Base-by-base conservation (phyloP, 2,888 invertebrate species). In the Drosophila mulleri region DNA sequence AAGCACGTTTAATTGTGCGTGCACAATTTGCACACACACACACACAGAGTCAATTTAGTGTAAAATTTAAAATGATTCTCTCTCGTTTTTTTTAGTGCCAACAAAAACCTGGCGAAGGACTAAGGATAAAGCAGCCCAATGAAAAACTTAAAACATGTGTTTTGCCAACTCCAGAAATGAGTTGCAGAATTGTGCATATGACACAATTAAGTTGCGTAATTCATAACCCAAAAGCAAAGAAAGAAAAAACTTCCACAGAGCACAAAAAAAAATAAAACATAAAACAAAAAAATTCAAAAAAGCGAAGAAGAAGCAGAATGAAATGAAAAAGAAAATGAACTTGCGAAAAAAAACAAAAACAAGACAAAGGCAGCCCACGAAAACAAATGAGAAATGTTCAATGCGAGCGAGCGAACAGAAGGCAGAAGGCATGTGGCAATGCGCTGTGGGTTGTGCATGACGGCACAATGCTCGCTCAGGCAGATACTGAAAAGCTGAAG, bases 1-100 rank as follows among this genome's bases (percentile, higher is more conserved):
- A 53, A 71, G 52, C 77, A 72, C 75, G 72, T 74, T 90, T 85
- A 85, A 85, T 85, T 90, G 89, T 86, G 90, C 89, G 86, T 85
- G 78, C 82, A 63, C 82, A 76, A 81, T 86, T 79, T 78, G 65
- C 70, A 60, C 73, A 72, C 68, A 75, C 63, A 54, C 23, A 57
- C 71, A 45, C 45, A 58, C 37, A 78, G 78, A 84, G 83, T 88
- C 88, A 85, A 85, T 85, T 85, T 89, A 88, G 83, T 85, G 84
- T 85, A 80, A 85, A 85, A 85, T 89, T 85, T 85, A 72, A 76
- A 76, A 69, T 26, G 59, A 53, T 64, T 80, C 42, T 48, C 8
- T 2, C 45, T 39, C 20, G 14, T 29, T 32, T 29, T 26, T 20
- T 41, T 39, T 60, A 44, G 29, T 12, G 48, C 18, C 48, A 7